Evolutionary conservation across 2,797 vertebrate genomes (phyloP).

Genomic region (Pangasius sanitwongsei): DNA sequence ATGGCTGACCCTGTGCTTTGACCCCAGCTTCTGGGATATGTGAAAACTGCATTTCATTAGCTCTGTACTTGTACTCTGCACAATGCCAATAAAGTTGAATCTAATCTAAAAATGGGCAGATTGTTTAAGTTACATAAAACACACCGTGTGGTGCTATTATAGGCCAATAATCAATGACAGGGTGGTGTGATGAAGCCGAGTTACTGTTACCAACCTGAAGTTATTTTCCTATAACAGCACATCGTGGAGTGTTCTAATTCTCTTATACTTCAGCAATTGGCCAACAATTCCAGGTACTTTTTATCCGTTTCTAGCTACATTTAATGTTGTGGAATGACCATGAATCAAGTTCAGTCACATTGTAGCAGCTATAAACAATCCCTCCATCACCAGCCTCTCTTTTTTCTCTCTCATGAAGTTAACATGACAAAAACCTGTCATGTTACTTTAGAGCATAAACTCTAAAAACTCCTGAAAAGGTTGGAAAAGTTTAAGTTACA

Average conservation of each 20-base stretch:
- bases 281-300: background rate
- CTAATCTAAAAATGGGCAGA: background rate
- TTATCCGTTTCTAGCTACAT: background rate
- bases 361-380: background rate
- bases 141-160: background rate
- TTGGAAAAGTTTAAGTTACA: background rate
- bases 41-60: too few relatives aligned
- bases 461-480: background rate
- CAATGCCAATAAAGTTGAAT: too few relatives aligned
- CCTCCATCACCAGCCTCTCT: background rate
- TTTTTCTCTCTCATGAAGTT: background rate
- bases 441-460: background rate
- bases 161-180: too few relatives aligned
- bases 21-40: too few relatives aligned
- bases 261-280: background rate
- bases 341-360: background rate
- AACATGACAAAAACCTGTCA: background rate
- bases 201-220: background rate
- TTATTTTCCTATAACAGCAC: background rate
- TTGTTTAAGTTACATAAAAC: background rate
- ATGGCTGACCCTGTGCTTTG: too few relatives aligned
- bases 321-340: background rate
- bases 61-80: too few relatives aligned
- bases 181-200: too few relatives aligned
- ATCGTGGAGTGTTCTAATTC: background rate